phyloP scores from a whole-genome alignment of 2,888 invertebrate genomes.

The Halictus quadricinctus region DNA sequence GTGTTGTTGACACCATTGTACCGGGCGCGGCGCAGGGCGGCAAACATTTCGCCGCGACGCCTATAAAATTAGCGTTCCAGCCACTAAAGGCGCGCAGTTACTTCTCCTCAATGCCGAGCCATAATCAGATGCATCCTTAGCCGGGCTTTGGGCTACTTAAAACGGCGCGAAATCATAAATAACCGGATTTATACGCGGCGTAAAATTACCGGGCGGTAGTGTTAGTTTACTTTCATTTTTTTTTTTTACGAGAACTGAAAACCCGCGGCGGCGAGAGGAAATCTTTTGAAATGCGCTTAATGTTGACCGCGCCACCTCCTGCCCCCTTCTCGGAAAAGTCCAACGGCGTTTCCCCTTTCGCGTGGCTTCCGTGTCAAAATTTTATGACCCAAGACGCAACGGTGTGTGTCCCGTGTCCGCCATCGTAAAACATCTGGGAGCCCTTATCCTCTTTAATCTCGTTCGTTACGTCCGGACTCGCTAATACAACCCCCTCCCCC shows the following conservation, averaged over 20 bases:
- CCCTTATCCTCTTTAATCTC: constrained; percentile 68
- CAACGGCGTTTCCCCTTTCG: background rate
- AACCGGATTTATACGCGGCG: constrained; percentile 47
- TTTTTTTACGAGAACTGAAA: constrained; percentile 26
- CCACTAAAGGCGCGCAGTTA: constrained; percentile 9
- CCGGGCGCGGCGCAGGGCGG: background rate
- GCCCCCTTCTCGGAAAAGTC: background rate
- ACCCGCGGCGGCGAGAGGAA: constrained; percentile 8
- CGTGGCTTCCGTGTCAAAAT: constrained; percentile 59
- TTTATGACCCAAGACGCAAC: constrained; percentile 60
- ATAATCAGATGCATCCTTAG: constrained; percentile 27
- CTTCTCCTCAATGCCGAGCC: constrained; percentile 9
- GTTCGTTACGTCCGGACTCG: constrained; percentile 62
- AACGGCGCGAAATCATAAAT: constrained; percentile 49
- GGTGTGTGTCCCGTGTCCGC: constrained; percentile 50
- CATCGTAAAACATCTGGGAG: constrained; percentile 63
- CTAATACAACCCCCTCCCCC: constrained; percentile 64
- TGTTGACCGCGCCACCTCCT: constrained; percentile 13
- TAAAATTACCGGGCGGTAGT: constrained; percentile 33
- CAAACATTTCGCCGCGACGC: background rate
- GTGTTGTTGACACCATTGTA: background rate
- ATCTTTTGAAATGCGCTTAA: constrained; percentile 51
- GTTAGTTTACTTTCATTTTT: constrained; percentile 13
- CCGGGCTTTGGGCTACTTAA: constrained; percentile 35
- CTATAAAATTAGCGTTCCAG: constrained; percentile 24